A percentile compares a stretch with the other conserved stretches of the same genome.
These are phyloP conservation scores for Diaphora mendica DNA, from an alignment of 2,888 invertebrate genomes.

Conservation along the genomic window DNA sequence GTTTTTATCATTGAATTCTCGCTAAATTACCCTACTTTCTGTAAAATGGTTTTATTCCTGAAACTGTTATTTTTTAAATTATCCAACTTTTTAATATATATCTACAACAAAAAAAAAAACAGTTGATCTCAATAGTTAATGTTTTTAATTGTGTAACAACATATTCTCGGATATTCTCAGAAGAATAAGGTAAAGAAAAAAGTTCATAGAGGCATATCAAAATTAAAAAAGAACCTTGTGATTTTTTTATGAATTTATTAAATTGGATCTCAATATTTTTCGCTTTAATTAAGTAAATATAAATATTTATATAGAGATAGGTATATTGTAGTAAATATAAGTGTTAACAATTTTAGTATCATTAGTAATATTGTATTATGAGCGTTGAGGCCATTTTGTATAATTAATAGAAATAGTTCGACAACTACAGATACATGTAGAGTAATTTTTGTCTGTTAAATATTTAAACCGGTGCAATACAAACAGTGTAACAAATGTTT, in stretches of 20 bases:
- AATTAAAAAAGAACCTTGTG: background rate
- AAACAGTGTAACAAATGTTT: no score
- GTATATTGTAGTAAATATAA: background rate
- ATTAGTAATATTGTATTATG: background rate
- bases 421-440: background rate
- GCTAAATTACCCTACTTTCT: background rate
- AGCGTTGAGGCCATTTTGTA: background rate
- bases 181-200: background rate
- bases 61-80: background rate
- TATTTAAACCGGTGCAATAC: no score
- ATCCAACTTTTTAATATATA: background rate
- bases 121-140: background rate
- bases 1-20: background rate
- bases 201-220: slow-evolving; percentile 9
- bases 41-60: background rate
- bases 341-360: slow-evolving; percentile 4
- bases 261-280: slow-evolving; percentile 38
- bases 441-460: background rate
- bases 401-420: background rate
- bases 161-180: background rate
- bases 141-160: background rate
- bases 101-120: background rate
- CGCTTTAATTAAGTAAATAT: slow-evolving; percentile 17
- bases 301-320: slow-evolving; percentile 18
- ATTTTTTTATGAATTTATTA: slow-evolving; percentile 15